These are phyloP conservation scores for Suricata suricatta DNA, from an alignment of 2,113 vertebrate species.

Conservation along the genomic window DNA sequence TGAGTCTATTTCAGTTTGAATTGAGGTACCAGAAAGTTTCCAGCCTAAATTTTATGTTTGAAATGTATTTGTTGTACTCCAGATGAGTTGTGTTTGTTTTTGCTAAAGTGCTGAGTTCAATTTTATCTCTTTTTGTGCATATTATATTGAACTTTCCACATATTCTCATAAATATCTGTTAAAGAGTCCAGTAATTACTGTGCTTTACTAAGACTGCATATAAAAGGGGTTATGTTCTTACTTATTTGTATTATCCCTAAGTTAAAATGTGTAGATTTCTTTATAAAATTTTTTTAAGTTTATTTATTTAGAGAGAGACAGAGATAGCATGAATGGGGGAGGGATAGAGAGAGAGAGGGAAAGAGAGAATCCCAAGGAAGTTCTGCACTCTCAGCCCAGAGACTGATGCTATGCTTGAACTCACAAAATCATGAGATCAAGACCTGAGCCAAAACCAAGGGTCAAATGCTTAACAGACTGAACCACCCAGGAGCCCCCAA, in stretches of 20 bases:
- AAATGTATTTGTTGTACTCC: background rate
- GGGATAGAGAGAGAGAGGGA: too few species aligned
- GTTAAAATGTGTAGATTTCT: background rate
- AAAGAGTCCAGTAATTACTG: background rate
- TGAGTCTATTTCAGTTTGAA: background rate
- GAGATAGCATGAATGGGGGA: too few species aligned
- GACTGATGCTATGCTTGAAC: too few species aligned
- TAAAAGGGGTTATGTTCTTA: background rate
- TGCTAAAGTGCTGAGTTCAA: background rate
- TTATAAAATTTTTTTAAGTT: too few species aligned
- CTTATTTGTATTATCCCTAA: background rate
- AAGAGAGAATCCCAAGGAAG: too few species aligned
- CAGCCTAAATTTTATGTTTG: background rate
- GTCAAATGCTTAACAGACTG: too few species aligned
- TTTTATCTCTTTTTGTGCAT: background rate
- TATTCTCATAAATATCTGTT: background rate
- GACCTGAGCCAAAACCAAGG: too few species aligned
- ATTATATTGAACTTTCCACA: background rate
- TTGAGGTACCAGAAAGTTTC: background rate
- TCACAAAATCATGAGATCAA: too few species aligned
- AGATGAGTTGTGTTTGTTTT: background rate
- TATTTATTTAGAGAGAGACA: too few species aligned
- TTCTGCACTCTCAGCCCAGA: too few species aligned
- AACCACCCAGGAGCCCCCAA: background rate
- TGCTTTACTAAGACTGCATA: background rate